Evolutionary conservation across 2,888 invertebrate genomes (phyloP), one percentile per base, ranked within the genome.

Genomic region (Eledone cirrhosa): DNA sequence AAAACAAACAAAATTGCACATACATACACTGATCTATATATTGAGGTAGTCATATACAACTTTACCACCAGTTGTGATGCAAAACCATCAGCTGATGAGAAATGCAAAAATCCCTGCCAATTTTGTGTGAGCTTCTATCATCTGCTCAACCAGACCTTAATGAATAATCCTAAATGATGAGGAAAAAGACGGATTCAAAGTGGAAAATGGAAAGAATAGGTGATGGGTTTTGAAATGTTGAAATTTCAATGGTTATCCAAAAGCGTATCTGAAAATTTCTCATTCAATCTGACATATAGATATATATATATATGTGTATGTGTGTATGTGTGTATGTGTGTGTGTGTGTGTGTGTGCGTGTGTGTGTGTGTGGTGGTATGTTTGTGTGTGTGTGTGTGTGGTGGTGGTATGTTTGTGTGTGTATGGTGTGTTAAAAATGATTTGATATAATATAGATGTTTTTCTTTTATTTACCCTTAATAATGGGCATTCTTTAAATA

Each of bases 21-120:
- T 72, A 72, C 72, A 72, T 72, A 72, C 72, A 72, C 72, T 72
- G 72, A 72, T 72, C 72, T 72, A 72, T 72, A 72, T 72, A 72
- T 41, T 72, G 72, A 72, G 72, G 72, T 72, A 72, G 72, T 72
- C 72, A 72, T 72, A 72, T 41, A 72, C 41, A 72, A 72, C 11
- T 27, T 72, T 72, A 41, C 41, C 41, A 31, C 33, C 72, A 72
- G 72, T 24, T 72, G 41, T 41, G 41, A 41, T 72, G 72, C 41
- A 72, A n/a, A 72, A 72, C 31, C 41, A 72, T 72, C 72, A 72
- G 22, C 72, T 72, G 72, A 41, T 72, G 72, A 72, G 41, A 72
- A 72, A 72, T 72, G 72, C 72, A 72, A 72, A 72, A 72, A 72
- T 72, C 72, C 72, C 72, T 72, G 72, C 72, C 72, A 72, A 72